Evolutionary conservation across 2,113 vertebrate species (phyloP).

Genomic region (Alosa alosa): DNA sequence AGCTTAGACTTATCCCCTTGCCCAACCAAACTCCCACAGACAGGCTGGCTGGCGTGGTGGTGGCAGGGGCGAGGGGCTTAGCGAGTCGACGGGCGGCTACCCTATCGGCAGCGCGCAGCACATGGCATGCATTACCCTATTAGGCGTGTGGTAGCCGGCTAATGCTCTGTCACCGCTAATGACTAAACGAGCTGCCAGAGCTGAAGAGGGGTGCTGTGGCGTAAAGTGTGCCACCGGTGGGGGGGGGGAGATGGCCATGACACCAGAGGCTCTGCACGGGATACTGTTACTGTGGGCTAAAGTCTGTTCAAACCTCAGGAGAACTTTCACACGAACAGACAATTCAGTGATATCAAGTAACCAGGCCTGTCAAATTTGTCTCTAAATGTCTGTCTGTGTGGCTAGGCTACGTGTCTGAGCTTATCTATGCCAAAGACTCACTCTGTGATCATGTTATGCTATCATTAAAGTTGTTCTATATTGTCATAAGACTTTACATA

Average conservation of each 20-base stretch:
- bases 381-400: background rate
- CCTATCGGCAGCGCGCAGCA: constrained; percentile 13
- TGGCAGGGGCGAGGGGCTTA: background rate
- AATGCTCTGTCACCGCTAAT: constrained; percentile 31
- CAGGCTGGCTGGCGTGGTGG: background rate
- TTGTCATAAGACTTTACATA: background rate
- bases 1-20: background rate
- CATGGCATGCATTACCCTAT: constrained; percentile 30
- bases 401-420: background rate
- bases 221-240: background rate
- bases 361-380: background rate
- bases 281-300: background rate
- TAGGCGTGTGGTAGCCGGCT: constrained; percentile 1
- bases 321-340: background rate
- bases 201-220: background rate
- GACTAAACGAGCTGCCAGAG: constrained; percentile 18
- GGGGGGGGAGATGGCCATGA: background rate
- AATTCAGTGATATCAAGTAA: background rate
- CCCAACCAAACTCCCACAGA: background rate
- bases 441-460: background rate
- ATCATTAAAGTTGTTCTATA: background rate
- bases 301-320: background rate
- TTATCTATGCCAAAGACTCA: background rate
- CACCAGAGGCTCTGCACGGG: background rate
- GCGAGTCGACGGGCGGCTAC: background rate